Evolutionary conservation across 1,140 invertebrate species (phyloP).

Genomic region (Cotesia vestalis): DNA sequence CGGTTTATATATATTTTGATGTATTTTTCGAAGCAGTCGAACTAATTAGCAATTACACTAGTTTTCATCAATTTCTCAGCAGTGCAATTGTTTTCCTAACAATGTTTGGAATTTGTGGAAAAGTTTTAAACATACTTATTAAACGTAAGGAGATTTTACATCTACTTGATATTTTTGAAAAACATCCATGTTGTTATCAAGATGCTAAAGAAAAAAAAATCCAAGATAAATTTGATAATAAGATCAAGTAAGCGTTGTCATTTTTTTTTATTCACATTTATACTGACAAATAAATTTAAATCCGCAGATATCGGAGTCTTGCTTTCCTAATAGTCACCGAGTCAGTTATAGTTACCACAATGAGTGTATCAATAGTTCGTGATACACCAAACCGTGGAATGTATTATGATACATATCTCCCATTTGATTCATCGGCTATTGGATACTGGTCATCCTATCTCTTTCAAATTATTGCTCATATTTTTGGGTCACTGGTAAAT

Average conservation of each 20-base stretch:
- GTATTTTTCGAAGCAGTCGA: too few relatives aligned
- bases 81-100: constrained; percentile 40
- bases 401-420: constrained; percentile 22
- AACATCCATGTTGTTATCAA: constrained; percentile 31
- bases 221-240: neutral
- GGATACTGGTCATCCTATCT: constrained; percentile 21
- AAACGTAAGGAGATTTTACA: constrained; percentile 28
- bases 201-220: neutral
- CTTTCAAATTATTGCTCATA: neutral
- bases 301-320: neutral
- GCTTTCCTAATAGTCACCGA: neutral
- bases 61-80: constrained; percentile 25
- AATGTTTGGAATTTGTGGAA: constrained; percentile 31
- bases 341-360: neutral
- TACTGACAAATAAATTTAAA: too few relatives aligned
- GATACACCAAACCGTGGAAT: constrained; percentile 11
- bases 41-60: constrained; percentile 1
- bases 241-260: neutral
- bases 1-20: too few relatives aligned
- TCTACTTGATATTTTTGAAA: constrained; percentile 25
- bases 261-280: neutral
- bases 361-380: neutral
- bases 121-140: constrained; percentile 29
- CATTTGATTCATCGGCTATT: constrained; percentile 14
- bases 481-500: neutral